Conservation (phyloP, 2,888 invertebrate species). For the Mimumesa dahlbomi region DNA sequence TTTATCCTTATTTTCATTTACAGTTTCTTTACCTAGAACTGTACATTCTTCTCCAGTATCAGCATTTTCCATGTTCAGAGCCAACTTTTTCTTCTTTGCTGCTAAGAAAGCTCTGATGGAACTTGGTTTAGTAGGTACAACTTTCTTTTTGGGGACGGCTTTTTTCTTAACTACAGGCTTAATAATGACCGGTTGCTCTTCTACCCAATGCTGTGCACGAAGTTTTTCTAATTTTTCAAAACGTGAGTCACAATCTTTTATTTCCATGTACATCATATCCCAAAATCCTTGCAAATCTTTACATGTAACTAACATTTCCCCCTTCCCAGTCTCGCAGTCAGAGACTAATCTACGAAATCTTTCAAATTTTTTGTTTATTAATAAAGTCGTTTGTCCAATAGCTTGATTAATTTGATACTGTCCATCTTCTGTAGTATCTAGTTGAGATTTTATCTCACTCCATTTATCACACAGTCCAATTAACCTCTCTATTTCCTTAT, state of each 20-base stretch:
- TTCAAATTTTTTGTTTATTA: slow-evolving; percentile 88
- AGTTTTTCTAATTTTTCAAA: slow-evolving; percentile 68
- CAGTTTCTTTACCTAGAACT: too few species aligned
- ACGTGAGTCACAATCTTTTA: slow-evolving; percentile 71
- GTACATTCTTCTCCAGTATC: not conserved
- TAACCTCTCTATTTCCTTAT: slow-evolving; percentile 82
- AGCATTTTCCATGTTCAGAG: not conserved
- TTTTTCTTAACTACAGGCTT: slow-evolving; percentile 40
- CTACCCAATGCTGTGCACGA: slow-evolving; percentile 79
- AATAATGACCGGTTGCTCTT: slow-evolving; percentile 76
- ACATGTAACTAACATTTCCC: slow-evolving; percentile 83
- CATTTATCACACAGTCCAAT: slow-evolving; percentile 82
- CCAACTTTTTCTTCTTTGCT: slow-evolving; percentile 65
- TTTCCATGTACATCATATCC: slow-evolving; percentile 92
- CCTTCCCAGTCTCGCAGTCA: slow-evolving; percentile 79
- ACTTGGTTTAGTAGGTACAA: slow-evolving; percentile 47
- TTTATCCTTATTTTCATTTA: not conserved
- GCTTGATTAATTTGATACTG: slow-evolving; percentile 85
- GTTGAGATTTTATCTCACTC: slow-evolving; percentile 81
- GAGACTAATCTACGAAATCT: slow-evolving; percentile 84
- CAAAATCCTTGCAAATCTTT: slow-evolving; percentile 93
- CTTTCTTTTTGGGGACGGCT: slow-evolving; percentile 36
- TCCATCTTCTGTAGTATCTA: slow-evolving; percentile 81
- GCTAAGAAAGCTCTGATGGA: slow-evolving; percentile 64
- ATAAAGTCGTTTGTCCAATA: slow-evolving; percentile 89